Base-by-base conservation (phyloP, 1,140 invertebrate species). In the Hypothenemus hampei region DNA sequence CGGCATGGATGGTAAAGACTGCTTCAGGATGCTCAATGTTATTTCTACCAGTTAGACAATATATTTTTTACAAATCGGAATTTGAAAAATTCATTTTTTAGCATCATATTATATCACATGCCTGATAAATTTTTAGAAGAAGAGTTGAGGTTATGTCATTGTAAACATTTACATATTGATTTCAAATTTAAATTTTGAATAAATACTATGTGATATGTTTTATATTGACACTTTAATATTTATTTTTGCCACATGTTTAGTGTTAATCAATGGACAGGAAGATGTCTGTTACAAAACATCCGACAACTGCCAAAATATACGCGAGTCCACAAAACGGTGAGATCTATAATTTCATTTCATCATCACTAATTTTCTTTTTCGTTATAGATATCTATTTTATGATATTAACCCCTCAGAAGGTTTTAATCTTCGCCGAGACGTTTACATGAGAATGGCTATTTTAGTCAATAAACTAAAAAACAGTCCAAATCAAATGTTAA, bases 351-450 rank as follows among this genome's bases (percentile, higher is more conserved):
- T n/a, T n/a, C n/a, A n/a, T n/a, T n/a, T n/a, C n/a, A n/a, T n/a
- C n/a, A n/a, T n/a, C n/a, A n/a, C n/a, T n/a, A n/a, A n/a, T n/a
- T n/a, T n/a, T n/a, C n/a, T n/a, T n/a, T n/a, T n/a, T n/a, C n/a
- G n/a, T 54, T 54, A 36, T 53, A 84, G 81, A 60, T 89, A 83
- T 66, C 72, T 96, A 45, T 77, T 97, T 20, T 98, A 97, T 72
- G 91, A 97, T 73, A 86, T 97, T 0, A 98, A 97, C 75, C 84
- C 83, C 15, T 84, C 87, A 1, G 95, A 99, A 80, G 96, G 96
- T 0, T 98, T 99, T 68, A 99, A 99, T 78, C 77, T 99, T 52
- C 76, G 94, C 41, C 77, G 95, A 56, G 96, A 98, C 79, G 95
- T 98, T 7, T 98, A 94, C 64, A 83, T 98, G 73, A 78, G 96